Percentiles rank a stretch among this genome's conserved stretches.
Evolutionary conservation across 1,140 invertebrate genomes (phyloP).

Genomic region (Neotoxoptera formosana): DNA sequence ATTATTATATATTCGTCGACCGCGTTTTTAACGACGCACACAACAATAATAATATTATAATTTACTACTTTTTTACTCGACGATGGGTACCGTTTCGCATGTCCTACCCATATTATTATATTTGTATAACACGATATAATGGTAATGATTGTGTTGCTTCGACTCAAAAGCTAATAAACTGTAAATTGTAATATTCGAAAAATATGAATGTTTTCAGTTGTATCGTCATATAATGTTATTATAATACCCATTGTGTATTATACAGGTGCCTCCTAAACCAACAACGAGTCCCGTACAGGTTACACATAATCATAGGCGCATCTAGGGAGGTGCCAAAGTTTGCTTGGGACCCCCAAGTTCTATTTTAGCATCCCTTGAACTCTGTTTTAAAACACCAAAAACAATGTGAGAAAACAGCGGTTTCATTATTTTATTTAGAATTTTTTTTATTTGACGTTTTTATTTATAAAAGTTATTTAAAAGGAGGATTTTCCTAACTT

Average conservation of each 20-base stretch:
- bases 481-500: too few relatives aligned
- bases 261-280: neutral
- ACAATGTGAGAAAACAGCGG: too few relatives aligned
- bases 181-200: neutral
- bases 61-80: neutral
- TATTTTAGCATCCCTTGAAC: too few relatives aligned
- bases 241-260: neutral
- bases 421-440: too few relatives aligned
- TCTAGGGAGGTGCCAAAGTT: too few relatives aligned
- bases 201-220: neutral
- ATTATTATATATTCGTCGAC: neutral
- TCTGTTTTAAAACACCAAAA: too few relatives aligned
- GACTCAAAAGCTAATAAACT: neutral
- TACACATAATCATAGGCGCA: too few relatives aligned
- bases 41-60: neutral
- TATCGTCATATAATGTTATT: neutral
- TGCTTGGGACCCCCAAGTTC: too few relatives aligned
- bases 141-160: neutral
- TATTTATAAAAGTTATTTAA: too few relatives aligned
- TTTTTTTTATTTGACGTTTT: too few relatives aligned
- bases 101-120: neutral
- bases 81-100: neutral
- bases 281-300: neutral
- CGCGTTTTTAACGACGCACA: neutral
- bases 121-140: constrained; percentile 17